Evolutionary conservation across 2,113 vertebrate species (phyloP).

Genomic region (Miniopterus natalensis): DNA sequence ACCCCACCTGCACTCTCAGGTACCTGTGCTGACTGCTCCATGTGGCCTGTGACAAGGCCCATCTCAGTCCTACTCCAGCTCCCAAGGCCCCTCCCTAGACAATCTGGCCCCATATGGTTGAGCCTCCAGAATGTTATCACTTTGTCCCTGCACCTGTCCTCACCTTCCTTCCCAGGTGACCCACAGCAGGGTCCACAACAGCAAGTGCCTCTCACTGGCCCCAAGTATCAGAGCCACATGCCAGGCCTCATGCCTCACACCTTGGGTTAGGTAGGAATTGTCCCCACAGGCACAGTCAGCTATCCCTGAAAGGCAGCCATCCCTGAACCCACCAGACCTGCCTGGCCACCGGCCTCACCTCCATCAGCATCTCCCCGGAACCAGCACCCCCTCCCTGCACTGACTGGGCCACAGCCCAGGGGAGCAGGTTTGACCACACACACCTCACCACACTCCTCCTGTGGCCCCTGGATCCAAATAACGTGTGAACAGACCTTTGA

Average conservation of each 20-base stretch:
- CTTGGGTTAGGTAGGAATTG: background rate
- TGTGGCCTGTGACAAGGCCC: accelerated
- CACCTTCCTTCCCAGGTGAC: no score
- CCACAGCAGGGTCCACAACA: background rate
- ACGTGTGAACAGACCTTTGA: accelerated
- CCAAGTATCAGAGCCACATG: background rate
- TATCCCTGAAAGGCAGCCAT: background rate
- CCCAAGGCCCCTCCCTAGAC: background rate
- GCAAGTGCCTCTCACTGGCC: background rate
- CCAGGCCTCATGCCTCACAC: accelerated
- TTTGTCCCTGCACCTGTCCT: background rate
- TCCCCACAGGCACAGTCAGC: background rate
- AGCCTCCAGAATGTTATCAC: background rate
- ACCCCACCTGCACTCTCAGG: background rate
- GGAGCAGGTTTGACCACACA: background rate
- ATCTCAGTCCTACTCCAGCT: background rate
- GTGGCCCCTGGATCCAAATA: accelerated
- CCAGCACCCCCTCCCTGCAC: background rate
- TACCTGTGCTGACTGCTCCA: background rate
- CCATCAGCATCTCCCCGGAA: background rate
- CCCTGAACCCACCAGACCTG: background rate
- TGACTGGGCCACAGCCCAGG: accelerated
- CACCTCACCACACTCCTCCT: background rate
- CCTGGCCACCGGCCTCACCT: background rate
- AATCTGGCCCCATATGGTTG: background rate